Evolutionary conservation across 2,888 invertebrate species (phyloP).

Genomic region (Plagiodera versicolora): DNA sequence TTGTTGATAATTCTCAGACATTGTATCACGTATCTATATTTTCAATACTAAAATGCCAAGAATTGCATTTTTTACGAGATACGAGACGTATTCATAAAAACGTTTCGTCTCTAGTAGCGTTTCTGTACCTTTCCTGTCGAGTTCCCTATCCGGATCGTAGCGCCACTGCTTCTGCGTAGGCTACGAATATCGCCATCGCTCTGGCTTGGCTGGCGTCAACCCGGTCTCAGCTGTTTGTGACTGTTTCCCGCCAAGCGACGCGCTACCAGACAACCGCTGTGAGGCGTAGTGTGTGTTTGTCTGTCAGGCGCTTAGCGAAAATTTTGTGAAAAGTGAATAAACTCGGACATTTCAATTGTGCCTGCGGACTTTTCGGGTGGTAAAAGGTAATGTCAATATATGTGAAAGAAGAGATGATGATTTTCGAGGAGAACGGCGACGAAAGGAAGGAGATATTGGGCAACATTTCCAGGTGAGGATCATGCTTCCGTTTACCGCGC

Average conservation of each 20-base stretch:
- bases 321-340: conserved; percentile 37
- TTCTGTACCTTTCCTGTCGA: background rate
- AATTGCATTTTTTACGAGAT: no score
- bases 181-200: conserved; percentile 47
- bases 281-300: conserved; percentile 59
- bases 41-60: no score
- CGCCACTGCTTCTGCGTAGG: conserved; percentile 32
- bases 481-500: conserved; percentile 42
- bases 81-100: no score
- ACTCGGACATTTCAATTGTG: conserved; percentile 40
- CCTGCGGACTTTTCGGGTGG: conserved; percentile 31
- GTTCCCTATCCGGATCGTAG: background rate
- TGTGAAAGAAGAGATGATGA: conserved; percentile 57
- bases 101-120: no score
- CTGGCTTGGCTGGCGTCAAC: conserved; percentile 52
- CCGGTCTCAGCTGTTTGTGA: conserved; percentile 70
- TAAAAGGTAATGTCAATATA: conserved; percentile 58
- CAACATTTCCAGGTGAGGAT: conserved; percentile 56
- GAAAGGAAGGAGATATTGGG: conserved; percentile 58
- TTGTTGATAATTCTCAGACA: no score
- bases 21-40: no score
- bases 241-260: conserved; percentile 72
- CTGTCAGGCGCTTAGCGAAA: conserved; percentile 51
- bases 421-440: conserved; percentile 59
- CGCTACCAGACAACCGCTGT: conserved; percentile 66